A percentile compares a stretch with the other conserved stretches of the same genome.
These are phyloP conservation scores for Catharus bicknelli DNA, from an alignment of 2,113 vertebrate genomes.

Conservation along the genomic window DNA sequence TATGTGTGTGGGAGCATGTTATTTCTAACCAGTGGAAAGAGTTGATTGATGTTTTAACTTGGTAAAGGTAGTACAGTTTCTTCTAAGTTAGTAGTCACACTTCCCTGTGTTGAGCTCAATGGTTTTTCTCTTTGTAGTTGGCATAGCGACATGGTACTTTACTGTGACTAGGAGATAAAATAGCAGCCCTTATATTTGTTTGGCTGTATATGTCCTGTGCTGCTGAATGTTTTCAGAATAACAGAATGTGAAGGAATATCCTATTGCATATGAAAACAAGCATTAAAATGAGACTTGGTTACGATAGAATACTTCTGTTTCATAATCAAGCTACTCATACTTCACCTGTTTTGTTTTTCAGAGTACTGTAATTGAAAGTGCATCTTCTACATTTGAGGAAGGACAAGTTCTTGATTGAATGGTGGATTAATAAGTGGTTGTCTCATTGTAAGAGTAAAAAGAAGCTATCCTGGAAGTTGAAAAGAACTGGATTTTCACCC, in stretches of 20 bases:
- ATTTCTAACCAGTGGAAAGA: not conserved
- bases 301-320: not conserved
- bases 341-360: slow-evolving; percentile 66
- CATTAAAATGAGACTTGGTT: not conserved
- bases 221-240: not conserved
- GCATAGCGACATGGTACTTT: not conserved
- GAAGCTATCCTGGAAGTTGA: slow-evolving; percentile 31
- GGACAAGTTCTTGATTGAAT: slow-evolving; percentile 50
- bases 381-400: slow-evolving; percentile 31
- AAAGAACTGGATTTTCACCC: slow-evolving; percentile 76
- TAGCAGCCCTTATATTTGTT: not conserved
- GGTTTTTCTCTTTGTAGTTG: not conserved
- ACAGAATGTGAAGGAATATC: not conserved
- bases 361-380: slow-evolving; percentile 51
- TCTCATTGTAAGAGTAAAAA: slow-evolving; percentile 42
- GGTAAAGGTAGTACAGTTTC: not conserved
- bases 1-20: accelerated
- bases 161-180: not conserved
- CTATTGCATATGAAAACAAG: not conserved
- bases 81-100: not conserved
- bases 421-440: slow-evolving; percentile 63
- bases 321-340: not conserved
- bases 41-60: not conserved
- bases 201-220: not conserved
- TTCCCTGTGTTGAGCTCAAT: not conserved